Evolutionary conservation across 2,113 vertebrate species (phyloP), one percentile per base, ranked within the genome.

Genomic region (Agelaius tricolor): DNA sequence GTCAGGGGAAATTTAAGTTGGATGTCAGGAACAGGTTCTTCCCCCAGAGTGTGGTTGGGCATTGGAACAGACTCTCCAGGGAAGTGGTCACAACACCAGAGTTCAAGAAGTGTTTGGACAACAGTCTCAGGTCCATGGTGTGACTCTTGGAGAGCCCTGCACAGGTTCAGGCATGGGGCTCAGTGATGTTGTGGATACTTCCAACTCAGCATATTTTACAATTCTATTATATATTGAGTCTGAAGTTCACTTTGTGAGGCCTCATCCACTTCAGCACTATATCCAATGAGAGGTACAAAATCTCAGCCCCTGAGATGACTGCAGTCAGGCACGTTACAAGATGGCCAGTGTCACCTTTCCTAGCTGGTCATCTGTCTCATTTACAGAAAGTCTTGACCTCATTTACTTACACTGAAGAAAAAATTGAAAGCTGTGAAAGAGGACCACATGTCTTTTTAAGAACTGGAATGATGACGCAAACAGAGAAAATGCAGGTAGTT

Each of bases 141-240:
- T 47, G 23, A 63, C n/a, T 47, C 23, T 28, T 46, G 19, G 15
- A 39, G 41, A 24, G 41, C n/a, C n/a, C 28, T 47, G 20, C 7
- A 26, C 30, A 35, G 7, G 13, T 24, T 46, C 57, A 35, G n/a
- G 20, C 2, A 0, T 30, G 23, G 30, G 20, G 35, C 20, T 79
- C 0, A 0, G 17, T 17, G 11, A n/a, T 54, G 8, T 41, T 13
- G 5, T 26, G 24, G 3, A 17, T n/a, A 11, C 24, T 79, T 72
- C 17, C 30, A 22, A 26, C 20, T 63, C 21, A 43, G 16, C 14
- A 21, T 49, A 31, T 49, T 65, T 55, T 72, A 57, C 8, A 3
- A 35, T 49, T 26, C 5, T 26, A 14, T 68, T 10, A n/a, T 15
- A 21, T 30, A 13, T 12, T 33, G n/a, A 41, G 10, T 15, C 33